Evolutionary conservation across 2,888 invertebrate species (phyloP).

Genomic region (Priocnemis perturbator): DNA sequence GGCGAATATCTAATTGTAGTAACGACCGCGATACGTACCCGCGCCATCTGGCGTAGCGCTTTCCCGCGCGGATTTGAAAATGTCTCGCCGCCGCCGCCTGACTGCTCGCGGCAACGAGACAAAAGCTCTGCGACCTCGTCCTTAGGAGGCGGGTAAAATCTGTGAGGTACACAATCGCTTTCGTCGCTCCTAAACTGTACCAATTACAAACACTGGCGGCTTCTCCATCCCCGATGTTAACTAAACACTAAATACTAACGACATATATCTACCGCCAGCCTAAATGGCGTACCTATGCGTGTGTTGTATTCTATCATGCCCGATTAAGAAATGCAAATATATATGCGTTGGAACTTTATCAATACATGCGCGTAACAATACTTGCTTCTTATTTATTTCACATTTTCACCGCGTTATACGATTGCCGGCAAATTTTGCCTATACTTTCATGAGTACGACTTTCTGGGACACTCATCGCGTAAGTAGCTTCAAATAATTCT

Average conservation of each 20-base stretch:
- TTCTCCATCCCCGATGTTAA: conserved; percentile 69
- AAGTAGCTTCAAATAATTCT: too few species aligned
- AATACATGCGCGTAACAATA: too few species aligned
- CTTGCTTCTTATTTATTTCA: too few species aligned
- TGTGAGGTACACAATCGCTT: conserved; percentile 71
- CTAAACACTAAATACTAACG: conserved; percentile 74
- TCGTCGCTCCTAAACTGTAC: conserved; percentile 71
- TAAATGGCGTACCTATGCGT: not conserved
- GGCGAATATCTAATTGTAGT: conserved; percentile 70
- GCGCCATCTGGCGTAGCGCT: conserved; percentile 68
- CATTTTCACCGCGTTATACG: too few species aligned
- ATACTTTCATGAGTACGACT: too few species aligned
- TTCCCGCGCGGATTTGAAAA: conserved; percentile 57
- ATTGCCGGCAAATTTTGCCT: too few species aligned
- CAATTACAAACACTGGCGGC: conserved; percentile 74
- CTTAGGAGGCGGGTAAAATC: conserved; percentile 63
- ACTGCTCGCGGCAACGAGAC: conserved; percentile 21
- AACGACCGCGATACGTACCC: conserved; percentile 68
- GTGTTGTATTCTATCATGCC: too few species aligned
- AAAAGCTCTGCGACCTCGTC: conserved; percentile 43
- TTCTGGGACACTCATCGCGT: too few species aligned
- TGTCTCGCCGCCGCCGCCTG: conserved; percentile 43
- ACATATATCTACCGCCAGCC: conserved; percentile 57
- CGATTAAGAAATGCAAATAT: conserved; percentile 32
- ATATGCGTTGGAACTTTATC: too few species aligned